A percentile compares a stretch with the other conserved stretches of the same genome.
Conservation (phyloP, 2,113 vertebrate genomes). For the Sebastes fasciatus region DNA sequence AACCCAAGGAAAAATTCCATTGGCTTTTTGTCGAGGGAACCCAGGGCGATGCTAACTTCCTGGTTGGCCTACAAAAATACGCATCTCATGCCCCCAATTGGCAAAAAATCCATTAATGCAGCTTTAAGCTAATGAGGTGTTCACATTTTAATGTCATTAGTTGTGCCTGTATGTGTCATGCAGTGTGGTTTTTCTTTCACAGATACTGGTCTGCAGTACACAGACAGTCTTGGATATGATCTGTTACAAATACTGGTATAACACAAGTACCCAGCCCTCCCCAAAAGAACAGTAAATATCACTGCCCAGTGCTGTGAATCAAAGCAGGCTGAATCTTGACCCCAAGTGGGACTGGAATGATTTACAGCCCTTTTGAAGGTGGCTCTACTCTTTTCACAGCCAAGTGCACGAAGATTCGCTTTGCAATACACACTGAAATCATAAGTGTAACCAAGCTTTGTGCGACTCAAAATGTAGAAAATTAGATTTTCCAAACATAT, state of each 20-base stretch:
- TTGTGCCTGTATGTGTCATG: not conserved
- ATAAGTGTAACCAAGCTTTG: constrained; percentile 3
- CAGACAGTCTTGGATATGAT: not conserved
- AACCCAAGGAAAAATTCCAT: no score
- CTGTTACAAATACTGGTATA: not conserved
- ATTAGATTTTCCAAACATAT: not conserved
- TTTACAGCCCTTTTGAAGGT: constrained; percentile 16
- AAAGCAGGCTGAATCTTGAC: not conserved
- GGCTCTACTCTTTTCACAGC: constrained; percentile 4
- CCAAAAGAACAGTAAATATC: constrained; percentile 1
- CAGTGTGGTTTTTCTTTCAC: not conserved
- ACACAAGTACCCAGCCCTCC: not conserved
- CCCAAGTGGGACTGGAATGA: not conserved
- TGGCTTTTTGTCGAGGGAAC: no score
- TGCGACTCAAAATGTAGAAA: constrained; percentile 16
- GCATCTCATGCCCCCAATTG: not conserved
- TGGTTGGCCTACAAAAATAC: no score
- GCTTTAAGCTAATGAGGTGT: not conserved
- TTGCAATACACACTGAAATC: not conserved
- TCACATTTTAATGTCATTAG: not conserved
- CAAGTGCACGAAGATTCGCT: constrained; percentile 11
- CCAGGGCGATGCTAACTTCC: no score
- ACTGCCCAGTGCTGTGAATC: not conserved
- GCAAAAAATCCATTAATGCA: not conserved
- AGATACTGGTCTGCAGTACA: not conserved